Base-by-base conservation (phyloP, 2,113 vertebrate species). In the Gobio gobio region DNA sequence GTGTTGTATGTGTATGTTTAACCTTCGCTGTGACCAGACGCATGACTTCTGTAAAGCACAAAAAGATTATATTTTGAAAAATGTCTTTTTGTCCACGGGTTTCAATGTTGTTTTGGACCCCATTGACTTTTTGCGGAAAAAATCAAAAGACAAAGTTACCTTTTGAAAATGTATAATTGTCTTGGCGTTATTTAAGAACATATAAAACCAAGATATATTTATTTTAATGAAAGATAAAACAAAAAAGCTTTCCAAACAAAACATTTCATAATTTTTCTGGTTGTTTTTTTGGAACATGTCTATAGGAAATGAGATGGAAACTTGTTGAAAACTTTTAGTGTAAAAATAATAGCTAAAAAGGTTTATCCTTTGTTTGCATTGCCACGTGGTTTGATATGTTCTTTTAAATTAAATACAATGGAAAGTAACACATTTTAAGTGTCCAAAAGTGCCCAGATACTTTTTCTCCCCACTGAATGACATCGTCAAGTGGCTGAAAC, bases 31-130 rank as follows among this genome's bases (percentile, higher is more conserved):
- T 58, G 16, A 14, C 43, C n/a, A 22, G 72, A n/a, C 14, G 22
- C 12, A 26, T 74, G n/a, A 74, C 40, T 73, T 73, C 22, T 73
- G 70, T 73, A 73, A 47, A 73, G 14, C 70, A 47, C 40, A 47
- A 73, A 73, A 47, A 24, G 10, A 24, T 56, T 20, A 3, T 56
- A 68, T 36, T 26, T 36, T 66, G 16, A 20, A 68, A 68, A 68
- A 36, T 68, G 14, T 66, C 14, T 33, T 18, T 4, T 36, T 45
- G 20, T 72, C 20, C 68, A n/a, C 18, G 18, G 33, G 33, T 43
- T 40, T 9, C 66, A 22, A 4, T 43, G 18, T 43, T 56, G 54
- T 56, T 56, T 56, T 56, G 54, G 6, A 56, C 18, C 18, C 66
- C 10, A 40, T 18, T 36, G 18, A 59, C 8, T n/a, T 59, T 59